phyloP scores from a whole-genome alignment of 2,797 vertebrate genomes.

The Bryconaethiops microstoma region DNA sequence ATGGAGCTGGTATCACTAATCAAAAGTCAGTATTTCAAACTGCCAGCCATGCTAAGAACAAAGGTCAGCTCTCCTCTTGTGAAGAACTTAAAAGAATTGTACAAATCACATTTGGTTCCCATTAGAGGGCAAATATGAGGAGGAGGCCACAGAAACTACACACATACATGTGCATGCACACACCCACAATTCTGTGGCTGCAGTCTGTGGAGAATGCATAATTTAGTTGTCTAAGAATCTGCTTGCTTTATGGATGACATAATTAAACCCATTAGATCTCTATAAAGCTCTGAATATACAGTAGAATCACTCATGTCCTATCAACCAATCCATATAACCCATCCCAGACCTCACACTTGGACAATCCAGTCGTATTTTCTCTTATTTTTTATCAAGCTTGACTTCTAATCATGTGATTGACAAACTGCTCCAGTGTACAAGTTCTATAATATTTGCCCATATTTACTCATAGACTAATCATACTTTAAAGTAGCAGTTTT shows the following conservation, averaged over 20 bases:
- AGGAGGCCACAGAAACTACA: conserved; percentile 34
- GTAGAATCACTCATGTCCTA: neutral
- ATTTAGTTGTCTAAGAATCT: conserved; percentile 21
- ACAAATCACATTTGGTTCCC: conserved; percentile 47
- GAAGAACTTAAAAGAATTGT: neutral
- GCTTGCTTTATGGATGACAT: conserved; percentile 10
- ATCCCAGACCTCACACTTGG: neutral
- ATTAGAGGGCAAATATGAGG: conserved; percentile 37
- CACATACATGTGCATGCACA: conserved; percentile 1
- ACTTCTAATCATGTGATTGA: neutral
- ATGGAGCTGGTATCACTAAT: conserved; percentile 1
- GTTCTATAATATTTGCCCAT: neutral
- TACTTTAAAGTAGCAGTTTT: neutral
- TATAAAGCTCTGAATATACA: conserved; percentile 12
- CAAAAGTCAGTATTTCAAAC: conserved; percentile 15
- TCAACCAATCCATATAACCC: neutral
- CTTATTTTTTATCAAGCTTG: conserved; percentile 4
- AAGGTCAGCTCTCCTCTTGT: conserved; percentile 25
- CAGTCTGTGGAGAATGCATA: conserved; percentile 6
- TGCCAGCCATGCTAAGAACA: conserved; percentile 10
- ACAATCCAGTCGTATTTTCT: conserved; percentile 8
- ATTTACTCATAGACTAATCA: neutral
- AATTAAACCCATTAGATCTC: conserved; percentile 24
- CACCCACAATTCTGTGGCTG: conserved; percentile 15
- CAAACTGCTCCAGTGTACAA: neutral